phyloP scores from a whole-genome alignment of 2,113 vertebrate species.

The Proterorhinus semilunaris region DNA sequence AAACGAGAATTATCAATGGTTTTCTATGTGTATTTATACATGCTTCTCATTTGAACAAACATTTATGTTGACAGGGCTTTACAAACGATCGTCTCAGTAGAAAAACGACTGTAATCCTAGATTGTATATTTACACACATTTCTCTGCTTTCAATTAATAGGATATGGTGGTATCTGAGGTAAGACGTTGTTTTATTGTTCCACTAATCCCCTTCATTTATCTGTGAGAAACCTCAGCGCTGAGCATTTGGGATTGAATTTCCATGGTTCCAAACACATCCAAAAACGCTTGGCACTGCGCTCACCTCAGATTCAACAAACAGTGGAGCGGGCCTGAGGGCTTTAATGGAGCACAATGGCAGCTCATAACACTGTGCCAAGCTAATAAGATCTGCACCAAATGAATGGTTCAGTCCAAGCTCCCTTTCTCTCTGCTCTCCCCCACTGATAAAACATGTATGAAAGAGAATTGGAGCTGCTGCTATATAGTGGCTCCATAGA shows the following conservation, averaged over 20 bases:
- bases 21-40: constrained; percentile 40
- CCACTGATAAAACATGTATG: constrained; percentile 71
- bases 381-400: constrained; percentile 72
- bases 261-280: constrained; percentile 68
- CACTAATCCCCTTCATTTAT: constrained; percentile 70
- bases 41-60: constrained; percentile 21
- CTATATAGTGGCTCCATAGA: constrained; percentile 56
- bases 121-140: constrained; percentile 42
- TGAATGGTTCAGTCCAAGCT: constrained; percentile 65
- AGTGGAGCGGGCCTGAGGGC: constrained; percentile 65
- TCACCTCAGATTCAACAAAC: constrained; percentile 64
- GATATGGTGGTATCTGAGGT: constrained; percentile 64
- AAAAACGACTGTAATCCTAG: constrained; percentile 29
- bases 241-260: constrained; percentile 72
- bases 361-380: constrained; percentile 73
- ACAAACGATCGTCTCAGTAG: constrained; percentile 32
- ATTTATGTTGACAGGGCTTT: constrained; percentile 30
- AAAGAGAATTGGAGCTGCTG: constrained; percentile 65
- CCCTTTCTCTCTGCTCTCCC: constrained; percentile 60
- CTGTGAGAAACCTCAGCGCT: constrained; percentile 67
- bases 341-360: constrained; percentile 70
- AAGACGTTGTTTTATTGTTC: constrained; percentile 68
- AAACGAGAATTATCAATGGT: constrained; percentile 11
- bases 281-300: constrained; percentile 63
- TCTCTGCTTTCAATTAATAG: constrained; percentile 68